Percentiles rank a stretch among this genome's conserved stretches.
Evolutionary conservation across 30 jellyfish, hydroid and myxozoan genomes (phyloP).

Genomic region (Hydra vulgaris): DNA sequence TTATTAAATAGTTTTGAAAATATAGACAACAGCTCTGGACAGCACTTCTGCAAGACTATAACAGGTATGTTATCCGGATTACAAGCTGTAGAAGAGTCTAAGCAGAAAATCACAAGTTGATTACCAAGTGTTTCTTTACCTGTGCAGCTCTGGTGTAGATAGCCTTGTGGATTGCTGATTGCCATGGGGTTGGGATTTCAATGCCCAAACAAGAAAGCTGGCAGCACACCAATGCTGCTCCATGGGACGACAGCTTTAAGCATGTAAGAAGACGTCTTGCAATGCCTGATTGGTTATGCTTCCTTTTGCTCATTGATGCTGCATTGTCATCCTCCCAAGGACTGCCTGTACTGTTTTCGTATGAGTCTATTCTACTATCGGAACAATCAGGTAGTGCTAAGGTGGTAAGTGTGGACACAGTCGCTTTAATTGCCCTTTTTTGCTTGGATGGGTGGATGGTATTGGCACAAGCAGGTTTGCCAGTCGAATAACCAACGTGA

Average conservation of each 20-base stretch:
- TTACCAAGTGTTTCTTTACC: too few species aligned
- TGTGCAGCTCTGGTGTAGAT: too few species aligned
- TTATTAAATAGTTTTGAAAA: too few species aligned
- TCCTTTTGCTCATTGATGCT: neutral
- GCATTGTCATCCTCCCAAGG: neutral
- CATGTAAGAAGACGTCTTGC: neutral
- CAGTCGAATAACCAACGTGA: neutral
- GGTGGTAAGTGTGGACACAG: neutral
- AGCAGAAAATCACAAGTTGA: too few species aligned
- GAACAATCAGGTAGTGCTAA: neutral
- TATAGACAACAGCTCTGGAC: too few species aligned
- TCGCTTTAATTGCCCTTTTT: neutral
- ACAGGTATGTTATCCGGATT: too few species aligned
- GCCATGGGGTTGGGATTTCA: neutral
- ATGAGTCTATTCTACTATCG: neutral
- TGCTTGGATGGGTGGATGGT: neutral
- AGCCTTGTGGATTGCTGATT: neutral
- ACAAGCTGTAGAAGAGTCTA: too few species aligned
- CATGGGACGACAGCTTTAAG: neutral
- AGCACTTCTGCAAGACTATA: too few species aligned
- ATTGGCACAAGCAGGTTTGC: neutral
- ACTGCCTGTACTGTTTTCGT: neutral
- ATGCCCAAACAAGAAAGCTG: neutral
- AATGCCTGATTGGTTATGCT: neutral
- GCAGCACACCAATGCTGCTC: neutral